Base-by-base conservation (phyloP, 1,140 invertebrate species). In the Cecropterus lyciades region DNA sequence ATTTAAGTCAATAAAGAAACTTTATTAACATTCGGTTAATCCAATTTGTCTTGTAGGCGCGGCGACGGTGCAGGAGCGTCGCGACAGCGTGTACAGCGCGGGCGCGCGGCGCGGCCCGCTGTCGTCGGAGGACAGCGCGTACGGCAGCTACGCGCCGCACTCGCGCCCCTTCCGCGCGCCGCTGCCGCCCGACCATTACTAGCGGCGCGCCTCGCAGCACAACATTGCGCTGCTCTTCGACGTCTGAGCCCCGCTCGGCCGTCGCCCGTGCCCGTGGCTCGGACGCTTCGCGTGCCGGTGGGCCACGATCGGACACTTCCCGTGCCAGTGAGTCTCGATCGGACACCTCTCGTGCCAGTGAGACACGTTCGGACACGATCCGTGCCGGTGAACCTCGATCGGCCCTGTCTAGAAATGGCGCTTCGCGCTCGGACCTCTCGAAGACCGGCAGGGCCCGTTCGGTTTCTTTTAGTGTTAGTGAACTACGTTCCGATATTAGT, bases 161-260 rank as follows among this genome's bases (percentile, higher is more conserved):
- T 15, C 69, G 60, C 72, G 66, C 67, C 63, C 66, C 11, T 67
- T 70, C 42, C 64, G 69, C 65, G 53, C 69, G 69, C 73, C 69
- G 63, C 68, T 73, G 57, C 69, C 70, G 27, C 79, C 75, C 59
- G 82, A 87, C 3, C 88, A 89, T 63, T 91, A 91, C 86, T 91
- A 91, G 88, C 88, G 85, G 74, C 81, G 86, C 77, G 80, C 86
- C 75, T 85, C 80, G 88, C 86, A 87, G 84, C 88, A 91, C 85
- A 87, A 88, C 66, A 90, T 90, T 73, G 87, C 87, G 87, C 85
- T 90, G 85, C 85, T 90, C 5, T 90, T 90, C 68, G 87, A 90
- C 78, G 87, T 90, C 55, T 90, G 69, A 79, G 65, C 43, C 42
- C 40, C 13, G 46, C 33, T 53, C 10, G n/a, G 49, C 27, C 49